Evolutionary conservation across 2,888 invertebrate species (phyloP).

Genomic region (Tineola bisselliella): DNA sequence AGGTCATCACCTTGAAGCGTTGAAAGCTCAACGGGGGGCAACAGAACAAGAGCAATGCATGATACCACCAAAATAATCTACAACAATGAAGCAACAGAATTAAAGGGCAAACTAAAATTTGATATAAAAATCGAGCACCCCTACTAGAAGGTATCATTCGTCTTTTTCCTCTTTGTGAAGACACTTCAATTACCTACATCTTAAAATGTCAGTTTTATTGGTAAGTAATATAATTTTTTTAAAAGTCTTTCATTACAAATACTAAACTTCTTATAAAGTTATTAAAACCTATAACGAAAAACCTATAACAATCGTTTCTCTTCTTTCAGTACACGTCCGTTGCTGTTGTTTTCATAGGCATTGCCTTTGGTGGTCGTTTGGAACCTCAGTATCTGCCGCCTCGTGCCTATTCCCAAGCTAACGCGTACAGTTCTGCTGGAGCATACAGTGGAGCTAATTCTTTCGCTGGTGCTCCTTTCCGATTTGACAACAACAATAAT

Average conservation of each 20-base stretch:
- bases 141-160: neutral
- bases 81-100: neutral
- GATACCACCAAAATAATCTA: neutral
- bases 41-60: neutral
- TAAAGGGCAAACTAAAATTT: conserved; percentile 2
- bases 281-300: too few relatives aligned
- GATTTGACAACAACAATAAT: conserved; percentile 71
- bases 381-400: conserved; percentile 23
- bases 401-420: neutral
- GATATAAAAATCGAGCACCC: neutral
- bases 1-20: conserved; percentile 6
- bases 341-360: conserved; percentile 27
- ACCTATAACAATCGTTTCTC: too few relatives aligned
- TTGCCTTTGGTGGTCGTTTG: conserved; percentile 36
- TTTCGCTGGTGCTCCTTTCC: conserved; percentile 63
- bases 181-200: neutral
- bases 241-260: too few relatives aligned
- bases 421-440: conserved; percentile 1
- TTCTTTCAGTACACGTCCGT: conserved; percentile 16
- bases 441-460: conserved; percentile 29
- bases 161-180: neutral
- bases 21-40: neutral
- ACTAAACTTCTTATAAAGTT: too few relatives aligned
- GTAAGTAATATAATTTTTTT: conserved; percentile 11
- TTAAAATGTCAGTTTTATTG: conserved; percentile 11